Percentiles rank a stretch among this genome's conserved stretches.
phyloP scores from a whole-genome alignment of 2,888 invertebrate species.

The Callinectes sapidus region DNA sequence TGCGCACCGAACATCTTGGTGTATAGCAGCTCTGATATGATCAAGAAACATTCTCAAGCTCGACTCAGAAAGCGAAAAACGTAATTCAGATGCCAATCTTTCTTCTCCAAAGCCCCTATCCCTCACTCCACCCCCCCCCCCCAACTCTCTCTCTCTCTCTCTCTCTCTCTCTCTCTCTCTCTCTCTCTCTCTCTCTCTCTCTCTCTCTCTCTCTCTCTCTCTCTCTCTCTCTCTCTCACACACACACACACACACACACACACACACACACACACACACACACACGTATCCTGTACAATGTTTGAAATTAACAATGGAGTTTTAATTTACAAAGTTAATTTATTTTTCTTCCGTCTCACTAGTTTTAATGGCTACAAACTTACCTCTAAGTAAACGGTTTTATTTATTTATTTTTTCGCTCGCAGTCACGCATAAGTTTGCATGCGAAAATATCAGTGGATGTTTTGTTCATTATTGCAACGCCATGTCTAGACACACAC shows the following conservation, averaged over 20 bases:
- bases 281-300: background rate
- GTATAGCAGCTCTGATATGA: background rate
- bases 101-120: background rate
- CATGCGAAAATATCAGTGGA: background rate
- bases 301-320: background rate
- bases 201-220: background rate
- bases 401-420: background rate
- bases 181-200: background rate
- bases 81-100: background rate
- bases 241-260: constrained; percentile 25
- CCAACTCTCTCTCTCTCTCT: background rate
- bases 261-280: constrained; percentile 25
- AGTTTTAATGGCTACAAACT: constrained; percentile 14
- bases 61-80: constrained; percentile 19
- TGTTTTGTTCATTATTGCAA: constrained; percentile 19
- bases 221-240: background rate
- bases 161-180: background rate
- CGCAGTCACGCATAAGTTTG: background rate
- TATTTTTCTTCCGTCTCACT: background rate
- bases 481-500: background rate
- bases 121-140: background rate
- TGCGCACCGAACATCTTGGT: constrained; percentile 3
- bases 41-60: background rate
- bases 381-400: background rate
- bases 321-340: constrained; percentile 5